phyloP scores from a whole-genome alignment of 2,797 vertebrate species.

The Tragelaphus eurycerus region DNA sequence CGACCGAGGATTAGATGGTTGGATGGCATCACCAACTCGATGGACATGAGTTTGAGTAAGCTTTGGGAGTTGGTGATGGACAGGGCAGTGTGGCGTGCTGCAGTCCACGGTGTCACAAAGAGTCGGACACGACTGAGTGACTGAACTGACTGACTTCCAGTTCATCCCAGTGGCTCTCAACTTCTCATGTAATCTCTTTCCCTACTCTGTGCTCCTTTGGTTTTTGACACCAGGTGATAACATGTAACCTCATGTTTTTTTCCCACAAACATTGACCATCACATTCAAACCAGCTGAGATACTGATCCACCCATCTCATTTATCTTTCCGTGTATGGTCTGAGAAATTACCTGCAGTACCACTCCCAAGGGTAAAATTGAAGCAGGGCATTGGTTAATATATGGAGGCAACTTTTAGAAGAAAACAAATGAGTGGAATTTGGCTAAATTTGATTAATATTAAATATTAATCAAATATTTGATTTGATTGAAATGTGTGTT shows the following conservation, averaged over 20 bases:
- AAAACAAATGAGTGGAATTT: not conserved
- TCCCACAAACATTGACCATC: not conserved
- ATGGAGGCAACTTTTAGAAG: not conserved
- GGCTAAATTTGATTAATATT: not conserved
- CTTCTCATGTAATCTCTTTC: fast-evolving
- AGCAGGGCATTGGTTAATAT: not conserved
- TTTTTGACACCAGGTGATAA: not conserved
- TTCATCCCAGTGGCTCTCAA: not conserved
- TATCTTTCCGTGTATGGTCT: not conserved
- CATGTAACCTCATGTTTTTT: not conserved
- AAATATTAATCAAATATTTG: not conserved
- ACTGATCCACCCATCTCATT: not conserved
- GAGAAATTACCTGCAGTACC: not conserved
- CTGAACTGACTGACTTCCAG: not conserved
- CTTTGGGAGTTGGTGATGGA: not conserved
- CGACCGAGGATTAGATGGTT: not conserved
- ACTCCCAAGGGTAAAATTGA: not conserved
- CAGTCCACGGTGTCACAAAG: not conserved
- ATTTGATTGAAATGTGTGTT: not conserved
- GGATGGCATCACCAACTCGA: not conserved
- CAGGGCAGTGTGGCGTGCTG: not conserved
- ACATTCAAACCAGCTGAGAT: not conserved
- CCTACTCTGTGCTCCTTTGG: not conserved
- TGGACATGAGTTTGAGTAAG: not conserved
- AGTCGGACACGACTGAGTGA: not conserved